Percentiles rank a stretch among this genome's conserved stretches.
These are phyloP conservation scores for Ptychoptera contaminata DNA, from an alignment of 2,888 invertebrate genomes.

Conservation along the genomic window DNA sequence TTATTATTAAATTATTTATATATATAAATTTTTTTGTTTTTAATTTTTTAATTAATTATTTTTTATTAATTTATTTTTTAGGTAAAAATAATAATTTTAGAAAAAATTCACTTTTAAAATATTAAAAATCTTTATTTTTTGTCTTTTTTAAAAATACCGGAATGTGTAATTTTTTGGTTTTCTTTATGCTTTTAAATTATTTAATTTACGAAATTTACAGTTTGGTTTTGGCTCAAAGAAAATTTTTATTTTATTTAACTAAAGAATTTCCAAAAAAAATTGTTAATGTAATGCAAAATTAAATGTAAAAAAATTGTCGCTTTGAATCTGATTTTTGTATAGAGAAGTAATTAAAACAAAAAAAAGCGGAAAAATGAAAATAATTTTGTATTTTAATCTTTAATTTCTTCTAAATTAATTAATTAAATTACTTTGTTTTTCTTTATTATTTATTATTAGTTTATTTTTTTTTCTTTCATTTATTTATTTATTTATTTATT, in stretches of 20 bases:
- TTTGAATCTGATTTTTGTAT: no score
- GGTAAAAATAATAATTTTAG: slow-evolving; percentile 11
- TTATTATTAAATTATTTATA: slow-evolving; percentile 8
- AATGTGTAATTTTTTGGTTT: not conserved
- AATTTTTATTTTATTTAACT: no score
- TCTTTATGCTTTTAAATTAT: no score
- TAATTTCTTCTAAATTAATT: not conserved
- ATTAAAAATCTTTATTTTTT: slow-evolving; percentile 5
- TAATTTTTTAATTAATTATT: slow-evolving; percentile 6
- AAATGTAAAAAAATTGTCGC: no score
- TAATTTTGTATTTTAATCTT: not conserved
- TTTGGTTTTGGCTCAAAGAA: no score
- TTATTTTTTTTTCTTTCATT: not conserved
- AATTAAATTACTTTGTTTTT: not conserved
- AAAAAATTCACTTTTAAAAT: slow-evolving; percentile 9
- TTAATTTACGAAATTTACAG: no score
- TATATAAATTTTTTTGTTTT: slow-evolving; percentile 10
- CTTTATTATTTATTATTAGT: not conserved
- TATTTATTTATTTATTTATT: no score
- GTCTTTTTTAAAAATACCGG: not conserved
- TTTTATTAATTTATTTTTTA: slow-evolving; percentile 11
- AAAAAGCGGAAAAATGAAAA: no score
- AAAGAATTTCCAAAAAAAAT: no score
- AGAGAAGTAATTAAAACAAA: no score
- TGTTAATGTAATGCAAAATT: no score